Evolutionary conservation across 2,113 vertebrate genomes (phyloP), one percentile per base, ranked within the genome.

Genomic region (Rhombomys opimus): DNA sequence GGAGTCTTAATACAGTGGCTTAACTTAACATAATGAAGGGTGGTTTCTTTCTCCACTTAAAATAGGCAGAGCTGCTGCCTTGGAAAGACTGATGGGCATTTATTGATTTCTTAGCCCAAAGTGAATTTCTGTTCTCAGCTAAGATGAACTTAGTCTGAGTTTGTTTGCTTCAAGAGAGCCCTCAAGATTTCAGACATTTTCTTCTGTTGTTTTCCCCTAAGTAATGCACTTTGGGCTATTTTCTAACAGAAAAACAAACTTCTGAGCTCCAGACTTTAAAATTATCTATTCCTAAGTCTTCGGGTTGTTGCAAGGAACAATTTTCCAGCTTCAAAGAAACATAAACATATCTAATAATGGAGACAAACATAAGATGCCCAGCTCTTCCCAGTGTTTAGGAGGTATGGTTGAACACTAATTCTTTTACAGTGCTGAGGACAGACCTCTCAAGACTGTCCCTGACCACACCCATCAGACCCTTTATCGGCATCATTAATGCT

Each of bases 291-390:
- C 38, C 59, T 54, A 95, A 68, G 27, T 86, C 46, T 93, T 54
- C 15, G 81, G 38, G 86, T 89, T 91, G 90, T 92, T 84, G 61
- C 57, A 68, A 75, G 73, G 46, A 95, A 81, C n/a, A 93, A 50
- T 54, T 46, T 57, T 50, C 11, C 38, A 57, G 41, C 7, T 77
- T 92, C 65, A 75, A 50, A 27, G 59, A 63, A 50, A 85, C 41
- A 67, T 52, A 61, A 86, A 35, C 2, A 18, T 81, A 18, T 10
- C 76, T 75, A 57, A 54, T 89, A 82, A 89, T 3, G 18, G 23
- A 32, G 35, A 76, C 89, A 30, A 95, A n/a, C 18, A 94, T 84
- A 90, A 93, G 54, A 88, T 85, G 87, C 80, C 75, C 80, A 57
- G 18, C 85, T 65, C 17, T 52, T 95, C 81, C 63, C 27, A 70